These are phyloP conservation scores for Camponotus vicinus DNA, from an alignment of 1,140 invertebrate genomes.

Conservation along the genomic window DNA sequence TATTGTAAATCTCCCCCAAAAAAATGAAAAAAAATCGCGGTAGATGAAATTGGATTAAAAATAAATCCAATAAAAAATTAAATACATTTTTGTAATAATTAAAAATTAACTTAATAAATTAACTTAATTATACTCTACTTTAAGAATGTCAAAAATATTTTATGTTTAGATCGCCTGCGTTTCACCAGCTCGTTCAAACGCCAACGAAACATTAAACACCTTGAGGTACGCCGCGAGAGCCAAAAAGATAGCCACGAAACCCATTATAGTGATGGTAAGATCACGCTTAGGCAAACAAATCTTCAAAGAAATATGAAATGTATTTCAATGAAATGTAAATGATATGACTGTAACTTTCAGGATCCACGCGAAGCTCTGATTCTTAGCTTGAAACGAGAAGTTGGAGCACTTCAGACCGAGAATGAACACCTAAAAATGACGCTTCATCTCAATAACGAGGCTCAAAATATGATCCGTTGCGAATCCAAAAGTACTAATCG, in stretches of 20 bases:
- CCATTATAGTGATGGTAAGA: conserved; percentile 96
- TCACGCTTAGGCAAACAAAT: neutral
- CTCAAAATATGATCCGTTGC: conserved; percentile 60
- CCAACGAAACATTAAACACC: conserved; percentile 96
- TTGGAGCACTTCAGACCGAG: conserved; percentile 95
- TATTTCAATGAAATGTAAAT: neutral
- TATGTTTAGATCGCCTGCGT: conserved; percentile 95
- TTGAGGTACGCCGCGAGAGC: conserved; percentile 95
- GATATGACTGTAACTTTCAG: conserved; percentile 82
- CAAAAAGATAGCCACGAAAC: conserved; percentile 95
- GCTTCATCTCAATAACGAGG: conserved; percentile 86
- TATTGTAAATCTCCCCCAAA: too few species aligned
- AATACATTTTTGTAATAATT: conserved; percentile 21
- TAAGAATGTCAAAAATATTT: conserved; percentile 23
- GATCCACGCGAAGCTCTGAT: conserved; percentile 97
- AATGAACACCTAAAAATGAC: conserved; percentile 95
- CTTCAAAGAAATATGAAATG: neutral
- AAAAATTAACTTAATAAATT: conserved; percentile 9
- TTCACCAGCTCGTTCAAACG: conserved; percentile 94
- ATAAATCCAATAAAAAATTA: neutral
- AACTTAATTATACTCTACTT: conserved; percentile 17
- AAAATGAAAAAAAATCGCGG: neutral
- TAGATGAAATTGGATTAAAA: neutral
- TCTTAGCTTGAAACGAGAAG: conserved; percentile 95
- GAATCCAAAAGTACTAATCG: conserved; percentile 75